A percentile compares a stretch with the other conserved stretches of the same genome.
These are phyloP conservation scores for Melanocharis versteri DNA, from an alignment of 2,113 vertebrate genomes.

Conservation along the genomic window DNA sequence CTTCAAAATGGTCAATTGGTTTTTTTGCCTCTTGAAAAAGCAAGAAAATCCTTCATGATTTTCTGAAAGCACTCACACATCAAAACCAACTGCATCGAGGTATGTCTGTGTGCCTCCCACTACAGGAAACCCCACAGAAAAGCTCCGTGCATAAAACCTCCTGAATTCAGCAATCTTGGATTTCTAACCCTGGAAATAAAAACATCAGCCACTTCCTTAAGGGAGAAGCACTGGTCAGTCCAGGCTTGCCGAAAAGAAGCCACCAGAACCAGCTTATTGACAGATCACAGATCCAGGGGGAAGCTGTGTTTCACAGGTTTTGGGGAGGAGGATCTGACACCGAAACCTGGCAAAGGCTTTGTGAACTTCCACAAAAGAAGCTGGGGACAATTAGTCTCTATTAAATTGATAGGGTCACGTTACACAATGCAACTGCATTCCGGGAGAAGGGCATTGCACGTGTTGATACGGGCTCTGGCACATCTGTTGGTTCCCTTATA, in stretches of 20 bases:
- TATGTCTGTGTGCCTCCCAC: neutral
- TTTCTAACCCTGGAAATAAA: slow-evolving; percentile 23
- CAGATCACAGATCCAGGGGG: neutral
- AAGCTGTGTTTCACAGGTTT: neutral
- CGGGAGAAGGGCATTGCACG: neutral
- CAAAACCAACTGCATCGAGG: fast-evolving
- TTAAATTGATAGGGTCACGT: slow-evolving; percentile 4
- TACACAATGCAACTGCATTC: neutral
- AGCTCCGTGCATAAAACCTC: neutral
- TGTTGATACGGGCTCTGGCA: neutral
- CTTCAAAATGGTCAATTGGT: neutral
- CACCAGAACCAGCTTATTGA: neutral
- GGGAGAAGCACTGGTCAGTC: neutral
- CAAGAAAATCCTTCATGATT: neutral
- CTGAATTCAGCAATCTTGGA: neutral
- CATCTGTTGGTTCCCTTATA: neutral
- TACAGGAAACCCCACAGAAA: neutral
- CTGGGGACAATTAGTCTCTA: slow-evolving; percentile 1
- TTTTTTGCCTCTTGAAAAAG: neutral
- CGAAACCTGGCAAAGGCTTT: neutral
- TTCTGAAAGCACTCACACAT: neutral
- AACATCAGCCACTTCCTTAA: neutral
- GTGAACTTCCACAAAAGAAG: neutral
- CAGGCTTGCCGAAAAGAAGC: neutral
- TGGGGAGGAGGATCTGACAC: neutral